Evolutionary conservation across 1,140 invertebrate species (phyloP).

Genomic region (Euschistus heros): DNA sequence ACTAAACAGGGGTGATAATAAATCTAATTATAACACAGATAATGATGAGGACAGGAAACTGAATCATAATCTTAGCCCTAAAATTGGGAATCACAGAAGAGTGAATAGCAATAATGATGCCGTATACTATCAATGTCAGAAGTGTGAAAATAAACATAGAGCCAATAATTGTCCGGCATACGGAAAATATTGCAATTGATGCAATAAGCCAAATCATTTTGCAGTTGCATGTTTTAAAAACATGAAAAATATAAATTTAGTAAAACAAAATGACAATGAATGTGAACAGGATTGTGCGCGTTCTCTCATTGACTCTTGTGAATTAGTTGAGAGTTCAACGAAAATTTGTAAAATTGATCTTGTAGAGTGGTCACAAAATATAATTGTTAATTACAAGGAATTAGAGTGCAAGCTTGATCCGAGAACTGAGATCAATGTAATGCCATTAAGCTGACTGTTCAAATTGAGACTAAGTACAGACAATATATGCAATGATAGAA

Average conservation of each 20-base stretch:
- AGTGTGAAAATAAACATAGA: no score
- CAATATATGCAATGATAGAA: constrained; percentile 9
- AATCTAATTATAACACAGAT: neutral
- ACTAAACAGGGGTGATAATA: neutral
- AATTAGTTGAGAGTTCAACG: neutral
- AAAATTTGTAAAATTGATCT: neutral
- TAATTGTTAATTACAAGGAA: neutral
- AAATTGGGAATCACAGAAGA: no score
- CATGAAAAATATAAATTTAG: neutral
- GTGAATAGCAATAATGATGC: no score
- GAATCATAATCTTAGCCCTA: no score
- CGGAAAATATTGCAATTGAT: no score
- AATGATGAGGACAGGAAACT: no score
- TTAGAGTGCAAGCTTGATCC: constrained; percentile 18
- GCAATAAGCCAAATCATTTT: no score
- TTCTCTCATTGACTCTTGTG: no score
- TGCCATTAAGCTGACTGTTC: neutral
- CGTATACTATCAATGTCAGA: no score
- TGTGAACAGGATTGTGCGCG: neutral
- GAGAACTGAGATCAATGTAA: constrained; percentile 11
- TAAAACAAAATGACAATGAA: neutral
- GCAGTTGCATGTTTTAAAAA: neutral
- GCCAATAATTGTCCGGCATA: no score
- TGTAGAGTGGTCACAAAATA: constrained; percentile 6
- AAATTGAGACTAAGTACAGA: neutral